These are phyloP conservation scores for Acinonyx jubatus DNA, from an alignment of 2,113 vertebrate species.

Conservation along the genomic window DNA sequence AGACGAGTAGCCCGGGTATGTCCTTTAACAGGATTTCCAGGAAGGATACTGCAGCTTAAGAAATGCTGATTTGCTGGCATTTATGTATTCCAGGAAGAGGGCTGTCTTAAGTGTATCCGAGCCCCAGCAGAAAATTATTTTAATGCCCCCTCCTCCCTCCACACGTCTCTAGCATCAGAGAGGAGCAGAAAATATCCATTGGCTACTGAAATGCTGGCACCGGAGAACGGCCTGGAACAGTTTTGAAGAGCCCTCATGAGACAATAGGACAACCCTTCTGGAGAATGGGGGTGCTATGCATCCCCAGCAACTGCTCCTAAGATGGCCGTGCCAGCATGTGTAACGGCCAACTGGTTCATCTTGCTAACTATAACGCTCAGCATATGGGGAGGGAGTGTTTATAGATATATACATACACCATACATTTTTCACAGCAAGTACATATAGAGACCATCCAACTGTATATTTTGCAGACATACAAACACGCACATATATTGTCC, in stretches of 20 bases:
- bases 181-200: conserved; percentile 49
- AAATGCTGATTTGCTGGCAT: conserved; percentile 83
- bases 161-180: conserved; percentile 35
- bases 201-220: conserved; percentile 19
- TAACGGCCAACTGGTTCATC: conserved; percentile 85
- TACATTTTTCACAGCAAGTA: conserved; percentile 78
- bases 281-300: background rate
- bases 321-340: conserved; percentile 82
- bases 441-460: conserved; percentile 82
- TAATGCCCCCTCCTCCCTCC: conserved; percentile 61
- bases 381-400: conserved; percentile 75
- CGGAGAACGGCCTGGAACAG: background rate
- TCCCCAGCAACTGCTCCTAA: conserved; percentile 64
- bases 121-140: conserved; percentile 73
- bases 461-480: conserved; percentile 81
- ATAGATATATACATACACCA: conserved; percentile 80
- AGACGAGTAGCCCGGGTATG: conserved; percentile 82
- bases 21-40: conserved; percentile 85
- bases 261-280: conserved; percentile 50
- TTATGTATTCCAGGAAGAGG: conserved; percentile 84
- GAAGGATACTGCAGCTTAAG: conserved; percentile 82
- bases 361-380: conserved; percentile 85
- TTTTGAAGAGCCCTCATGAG: conserved; percentile 42
- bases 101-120: conserved; percentile 72
- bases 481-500: conserved; percentile 79